Percentiles rank a stretch among this genome's conserved stretches.
Evolutionary conservation across 2,888 invertebrate species (phyloP).

Genomic region (Imbricaverruca yamaguchii): DNA sequence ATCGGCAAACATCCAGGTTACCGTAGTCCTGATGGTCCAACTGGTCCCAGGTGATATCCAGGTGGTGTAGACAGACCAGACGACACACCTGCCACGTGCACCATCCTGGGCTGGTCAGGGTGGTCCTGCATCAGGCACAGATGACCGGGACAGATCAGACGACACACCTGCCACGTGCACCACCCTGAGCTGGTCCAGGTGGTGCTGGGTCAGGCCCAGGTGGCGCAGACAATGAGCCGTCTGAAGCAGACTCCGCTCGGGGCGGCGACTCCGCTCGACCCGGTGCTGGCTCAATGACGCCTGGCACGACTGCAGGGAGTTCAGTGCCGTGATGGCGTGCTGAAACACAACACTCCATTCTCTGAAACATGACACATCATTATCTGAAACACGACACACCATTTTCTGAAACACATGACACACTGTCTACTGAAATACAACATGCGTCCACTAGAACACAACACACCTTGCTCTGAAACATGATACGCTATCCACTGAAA

Average conservation of each 20-base stretch:
- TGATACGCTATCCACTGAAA: too few species aligned
- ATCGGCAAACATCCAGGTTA: too few species aligned
- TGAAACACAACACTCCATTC: conserved; percentile 38
- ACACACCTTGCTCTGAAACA: too few species aligned
- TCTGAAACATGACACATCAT: too few species aligned
- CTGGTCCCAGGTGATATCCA: too few species aligned
- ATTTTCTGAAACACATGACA: too few species aligned
- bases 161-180: conserved; percentile 68
- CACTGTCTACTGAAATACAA: too few species aligned
- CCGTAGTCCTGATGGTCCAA: too few species aligned
- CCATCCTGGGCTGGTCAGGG: conserved; percentile 55
- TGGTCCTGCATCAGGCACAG: too few species aligned
- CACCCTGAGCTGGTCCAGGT: conserved; percentile 65
- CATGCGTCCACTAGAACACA: too few species aligned
- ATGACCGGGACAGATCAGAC: not conserved
- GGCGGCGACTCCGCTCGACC: conserved; percentile 25
- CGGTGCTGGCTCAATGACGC: conserved; percentile 49
- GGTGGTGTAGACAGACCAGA: not conserved
- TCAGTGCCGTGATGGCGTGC: conserved; percentile 62
- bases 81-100: conserved; percentile 64
- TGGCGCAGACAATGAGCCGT: conserved; percentile 40
- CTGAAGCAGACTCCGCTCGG: conserved; percentile 28
- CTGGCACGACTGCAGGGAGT: conserved; percentile 64
- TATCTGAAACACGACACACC: too few species aligned
- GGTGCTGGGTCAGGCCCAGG: conserved; percentile 55